These are phyloP conservation scores for Gastrophryne carolinensis DNA, from an alignment of 2,797 vertebrate genomes.

Conservation along the genomic window DNA sequence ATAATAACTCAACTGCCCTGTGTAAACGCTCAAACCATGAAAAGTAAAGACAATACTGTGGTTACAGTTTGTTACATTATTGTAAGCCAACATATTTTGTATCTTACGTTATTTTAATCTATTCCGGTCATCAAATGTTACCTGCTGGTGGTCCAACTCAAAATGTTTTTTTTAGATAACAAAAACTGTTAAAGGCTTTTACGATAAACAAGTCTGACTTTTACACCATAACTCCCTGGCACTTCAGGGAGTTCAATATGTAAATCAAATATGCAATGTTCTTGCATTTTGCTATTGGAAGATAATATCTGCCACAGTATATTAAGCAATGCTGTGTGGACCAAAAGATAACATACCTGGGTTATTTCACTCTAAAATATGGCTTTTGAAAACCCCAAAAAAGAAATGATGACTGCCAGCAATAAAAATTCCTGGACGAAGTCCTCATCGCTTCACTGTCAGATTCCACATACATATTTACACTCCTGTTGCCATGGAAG, in stretches of 20 bases:
- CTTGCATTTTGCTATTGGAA: slow-evolving; percentile 6
- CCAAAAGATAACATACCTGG: slow-evolving; percentile 11
- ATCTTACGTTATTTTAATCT: background rate
- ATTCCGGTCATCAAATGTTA: background rate
- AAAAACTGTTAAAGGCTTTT: background rate
- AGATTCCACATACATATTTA: slow-evolving; percentile 37
- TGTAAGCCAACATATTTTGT: background rate
- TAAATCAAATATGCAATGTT: background rate
- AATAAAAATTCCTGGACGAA: slow-evolving; percentile 23
- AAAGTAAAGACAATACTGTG: no score
- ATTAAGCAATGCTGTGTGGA: background rate
- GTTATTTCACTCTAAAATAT: background rate
- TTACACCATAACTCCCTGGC: background rate
- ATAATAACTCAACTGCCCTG: no score
- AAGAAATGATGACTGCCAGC: slow-evolving; percentile 3
- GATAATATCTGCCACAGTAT: background rate
- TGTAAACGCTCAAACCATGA: no score
- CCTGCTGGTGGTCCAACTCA: background rate
- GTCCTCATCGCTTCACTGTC: slow-evolving; percentile 31
- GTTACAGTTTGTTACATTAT: no score
- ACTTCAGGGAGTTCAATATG: background rate
- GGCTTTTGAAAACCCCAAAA: background rate
- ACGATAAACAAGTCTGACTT: background rate
- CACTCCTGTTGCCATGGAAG: slow-evolving; percentile 26
- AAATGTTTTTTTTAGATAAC: background rate